These are phyloP conservation scores for Bhutanitis thaidina DNA, from an alignment of 2,888 invertebrate genomes.

Conservation along the genomic window DNA sequence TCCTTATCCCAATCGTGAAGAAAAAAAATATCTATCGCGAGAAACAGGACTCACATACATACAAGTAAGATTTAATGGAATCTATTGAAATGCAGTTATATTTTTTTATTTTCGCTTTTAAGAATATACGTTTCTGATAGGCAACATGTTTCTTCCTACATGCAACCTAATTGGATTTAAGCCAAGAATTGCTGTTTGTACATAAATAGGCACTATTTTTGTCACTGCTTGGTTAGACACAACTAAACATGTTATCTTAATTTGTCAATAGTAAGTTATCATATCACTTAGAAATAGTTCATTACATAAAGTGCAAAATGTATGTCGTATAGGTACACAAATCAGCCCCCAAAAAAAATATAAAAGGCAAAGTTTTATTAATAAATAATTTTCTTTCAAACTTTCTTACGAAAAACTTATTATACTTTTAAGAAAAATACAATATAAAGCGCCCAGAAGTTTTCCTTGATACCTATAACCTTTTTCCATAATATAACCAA, in stretches of 20 bases:
- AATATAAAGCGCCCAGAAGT: too few relatives aligned
- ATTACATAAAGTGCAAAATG: too few relatives aligned
- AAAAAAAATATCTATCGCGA: slow-evolving; percentile 85
- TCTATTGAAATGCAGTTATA: slow-evolving; percentile 9
- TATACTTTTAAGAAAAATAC: too few relatives aligned
- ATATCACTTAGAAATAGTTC: too few relatives aligned
- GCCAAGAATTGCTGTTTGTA: slow-evolving; percentile 75
- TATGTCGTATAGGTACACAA: too few relatives aligned
- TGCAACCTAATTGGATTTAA: slow-evolving; percentile 71
- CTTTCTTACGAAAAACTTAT: too few relatives aligned
- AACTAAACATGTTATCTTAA: slow-evolving; percentile 28
- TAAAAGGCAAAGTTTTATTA: too few relatives aligned
- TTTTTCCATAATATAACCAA: too few relatives aligned
- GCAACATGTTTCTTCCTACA: slow-evolving; percentile 55
- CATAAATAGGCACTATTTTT: slow-evolving; percentile 78
- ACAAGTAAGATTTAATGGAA: slow-evolving; percentile 75
- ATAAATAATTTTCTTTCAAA: too few relatives aligned
- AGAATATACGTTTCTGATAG: slow-evolving; percentile 10
- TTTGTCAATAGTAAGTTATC: slow-evolving; percentile 6
- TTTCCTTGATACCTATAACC: too few relatives aligned
- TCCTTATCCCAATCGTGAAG: slow-evolving; percentile 88
- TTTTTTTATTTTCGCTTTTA: slow-evolving; percentile 26
- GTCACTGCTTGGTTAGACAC: slow-evolving; percentile 65
- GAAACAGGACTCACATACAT: slow-evolving; percentile 89
- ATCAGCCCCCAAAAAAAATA: too few relatives aligned